These are phyloP conservation scores for Hylia prasina DNA, from an alignment of 2,113 vertebrate genomes.

Conservation along the genomic window DNA sequence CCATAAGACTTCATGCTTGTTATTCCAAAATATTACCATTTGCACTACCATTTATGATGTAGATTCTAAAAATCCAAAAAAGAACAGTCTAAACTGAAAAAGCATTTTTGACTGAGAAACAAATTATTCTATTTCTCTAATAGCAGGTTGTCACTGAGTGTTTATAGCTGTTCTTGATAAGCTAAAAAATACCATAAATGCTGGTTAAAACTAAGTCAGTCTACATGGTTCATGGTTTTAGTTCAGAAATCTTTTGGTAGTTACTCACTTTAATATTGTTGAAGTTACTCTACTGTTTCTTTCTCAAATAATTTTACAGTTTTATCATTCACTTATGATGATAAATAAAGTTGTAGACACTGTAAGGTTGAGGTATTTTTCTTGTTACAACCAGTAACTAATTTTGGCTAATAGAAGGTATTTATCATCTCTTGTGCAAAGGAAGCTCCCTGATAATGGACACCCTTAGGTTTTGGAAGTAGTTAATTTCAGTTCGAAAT, in stretches of 20 bases:
- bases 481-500: neutral
- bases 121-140: neutral
- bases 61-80: neutral
- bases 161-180: neutral
- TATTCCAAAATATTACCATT: neutral
- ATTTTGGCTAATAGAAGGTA: neutral
- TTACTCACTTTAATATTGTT: neutral
- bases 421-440: neutral
- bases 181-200: neutral
- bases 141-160: neutral
- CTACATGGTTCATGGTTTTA: neutral
- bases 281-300: neutral
- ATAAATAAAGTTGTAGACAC: neutral
- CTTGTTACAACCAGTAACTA: neutral
- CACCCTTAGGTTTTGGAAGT: neutral
- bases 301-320: neutral
- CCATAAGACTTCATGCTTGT: accelerated
- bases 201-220: neutral
- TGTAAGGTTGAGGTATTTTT: neutral
- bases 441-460: neutral
- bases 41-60: neutral
- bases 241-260: neutral
- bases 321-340: neutral
- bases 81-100: neutral
- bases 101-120: neutral